Percentiles rank a stretch among this genome's conserved stretches.
Evolutionary conservation across 1,140 invertebrate genomes (phyloP).

Genomic region (Conus betulinus): DNA sequence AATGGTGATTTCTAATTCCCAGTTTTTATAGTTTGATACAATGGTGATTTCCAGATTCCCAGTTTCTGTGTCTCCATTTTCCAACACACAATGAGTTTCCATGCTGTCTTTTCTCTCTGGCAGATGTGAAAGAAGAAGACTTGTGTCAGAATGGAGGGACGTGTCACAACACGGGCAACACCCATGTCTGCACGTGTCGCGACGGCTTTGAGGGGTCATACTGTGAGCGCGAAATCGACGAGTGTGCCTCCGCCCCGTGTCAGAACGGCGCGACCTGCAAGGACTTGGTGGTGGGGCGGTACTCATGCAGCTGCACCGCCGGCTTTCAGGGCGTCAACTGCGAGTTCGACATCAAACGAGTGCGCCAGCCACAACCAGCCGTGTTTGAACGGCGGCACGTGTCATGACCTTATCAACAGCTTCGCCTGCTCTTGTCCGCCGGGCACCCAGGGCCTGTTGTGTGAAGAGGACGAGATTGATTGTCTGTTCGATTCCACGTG

Average conservation of each 20-base stretch:
- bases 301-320: constrained; percentile 82
- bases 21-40: too few relatives aligned
- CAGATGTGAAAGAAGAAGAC: constrained; percentile 78
- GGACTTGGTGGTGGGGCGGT: constrained; percentile 94
- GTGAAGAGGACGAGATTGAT: constrained; percentile 79
- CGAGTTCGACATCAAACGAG: constrained; percentile 83
- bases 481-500: constrained; percentile 77
- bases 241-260: constrained; percentile 91
- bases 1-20: too few relatives aligned
- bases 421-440: constrained; percentile 88
- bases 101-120: constrained; percentile 21
- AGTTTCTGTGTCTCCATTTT: too few relatives aligned
- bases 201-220: constrained; percentile 84
- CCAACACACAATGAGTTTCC: background rate
- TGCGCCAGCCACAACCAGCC: constrained; percentile 86
- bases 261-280: constrained; percentile 94
- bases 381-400: constrained; percentile 90
- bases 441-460: constrained; percentile 76
- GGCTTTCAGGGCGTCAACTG: constrained; percentile 80
- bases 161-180: constrained; percentile 84
- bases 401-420: constrained; percentile 76
- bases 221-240: constrained; percentile 93
- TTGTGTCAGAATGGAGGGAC: constrained; percentile 92
- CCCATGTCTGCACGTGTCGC: constrained; percentile 64
- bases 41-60: too few relatives aligned